These are phyloP conservation scores for Pseudotriccus pelzelni DNA, from an alignment of 2,797 vertebrate genomes.

Conservation along the genomic window DNA sequence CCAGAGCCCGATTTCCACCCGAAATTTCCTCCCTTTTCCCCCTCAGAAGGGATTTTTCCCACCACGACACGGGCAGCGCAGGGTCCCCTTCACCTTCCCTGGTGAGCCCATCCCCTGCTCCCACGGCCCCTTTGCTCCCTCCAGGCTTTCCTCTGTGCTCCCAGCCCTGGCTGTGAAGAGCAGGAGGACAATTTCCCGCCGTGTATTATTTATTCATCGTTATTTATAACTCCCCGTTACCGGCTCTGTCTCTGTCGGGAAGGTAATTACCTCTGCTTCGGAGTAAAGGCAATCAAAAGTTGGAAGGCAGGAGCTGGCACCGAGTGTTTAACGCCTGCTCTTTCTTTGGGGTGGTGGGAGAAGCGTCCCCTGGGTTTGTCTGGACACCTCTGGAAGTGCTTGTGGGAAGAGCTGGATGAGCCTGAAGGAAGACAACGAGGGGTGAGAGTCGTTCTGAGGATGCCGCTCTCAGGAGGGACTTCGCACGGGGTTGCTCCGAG, in stretches of 20 bases:
- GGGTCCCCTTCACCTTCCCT: fast-evolving
- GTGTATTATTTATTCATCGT: constrained; percentile 8
- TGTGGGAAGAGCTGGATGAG: neutral
- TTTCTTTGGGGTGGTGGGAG: fast-evolving
- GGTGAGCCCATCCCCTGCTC: neutral
- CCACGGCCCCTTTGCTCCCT: too few relatives aligned
- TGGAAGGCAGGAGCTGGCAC: neutral
- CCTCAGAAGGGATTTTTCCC: neutral
- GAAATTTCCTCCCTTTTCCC: neutral
- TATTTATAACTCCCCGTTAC: neutral
- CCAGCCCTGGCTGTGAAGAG: neutral
- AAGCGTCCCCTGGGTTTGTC: fast-evolving
- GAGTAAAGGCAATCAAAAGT: constrained; percentile 8
- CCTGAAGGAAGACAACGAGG: fast-evolving
- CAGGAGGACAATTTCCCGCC: neutral
- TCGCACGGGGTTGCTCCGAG: neutral
- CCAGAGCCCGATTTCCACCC: neutral
- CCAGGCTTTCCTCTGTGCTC: neutral
- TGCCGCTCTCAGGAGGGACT: neutral
- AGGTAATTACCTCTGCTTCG: constrained; percentile 31
- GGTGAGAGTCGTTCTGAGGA: neutral
- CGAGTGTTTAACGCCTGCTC: neutral
- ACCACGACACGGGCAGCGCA: fast-evolving
- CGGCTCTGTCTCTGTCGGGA: neutral
- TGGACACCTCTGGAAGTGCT: fast-evolving